A percentile compares a stretch with the other conserved stretches of the same genome.
phyloP scores from a whole-genome alignment of 2,797 vertebrate species.

The Trematomus bernacchii region DNA sequence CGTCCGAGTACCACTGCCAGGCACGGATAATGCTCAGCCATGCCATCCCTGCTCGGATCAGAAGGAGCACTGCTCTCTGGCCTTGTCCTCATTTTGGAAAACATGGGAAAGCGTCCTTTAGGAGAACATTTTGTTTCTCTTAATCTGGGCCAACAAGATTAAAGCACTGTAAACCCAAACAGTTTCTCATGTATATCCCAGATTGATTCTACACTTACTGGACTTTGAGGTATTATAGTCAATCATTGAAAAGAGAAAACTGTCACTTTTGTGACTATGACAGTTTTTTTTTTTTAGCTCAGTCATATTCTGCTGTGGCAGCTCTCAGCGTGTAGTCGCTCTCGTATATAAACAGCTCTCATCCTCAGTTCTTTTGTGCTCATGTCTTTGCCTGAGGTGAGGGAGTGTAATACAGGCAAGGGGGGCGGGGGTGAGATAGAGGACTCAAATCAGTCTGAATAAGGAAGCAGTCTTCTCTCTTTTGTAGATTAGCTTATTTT shows the following conservation, averaged over 20 bases:
- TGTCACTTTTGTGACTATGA: slow-evolving; percentile 34
- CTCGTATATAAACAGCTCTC: slow-evolving; percentile 66
- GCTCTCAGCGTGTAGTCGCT: slow-evolving; percentile 41
- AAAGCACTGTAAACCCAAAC: slow-evolving; percentile 13
- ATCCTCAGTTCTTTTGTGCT: slow-evolving; percentile 66
- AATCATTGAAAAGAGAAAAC: slow-evolving; percentile 44
- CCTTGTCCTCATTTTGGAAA: slow-evolving; percentile 55
- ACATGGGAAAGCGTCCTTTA: slow-evolving; percentile 36
- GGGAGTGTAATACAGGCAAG: slow-evolving; percentile 61
- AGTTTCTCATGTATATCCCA: slow-evolving; percentile 36
- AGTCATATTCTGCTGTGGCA: slow-evolving; percentile 61
- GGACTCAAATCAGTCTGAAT: slow-evolving; percentile 89
- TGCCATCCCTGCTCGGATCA: slow-evolving; percentile 52
- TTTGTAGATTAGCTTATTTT: slow-evolving; percentile 96
- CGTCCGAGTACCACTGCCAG: slow-evolving; percentile 65
- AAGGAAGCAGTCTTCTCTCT: slow-evolving; percentile 89
- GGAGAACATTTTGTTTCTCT: slow-evolving; percentile 23
- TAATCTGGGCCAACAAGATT: neutral
- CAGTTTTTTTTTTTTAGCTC: slow-evolving; percentile 52
- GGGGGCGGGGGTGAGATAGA: slow-evolving; percentile 79
- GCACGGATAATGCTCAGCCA: slow-evolving; percentile 49
- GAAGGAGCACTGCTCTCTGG: slow-evolving; percentile 52
- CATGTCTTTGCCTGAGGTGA: slow-evolving; percentile 61
- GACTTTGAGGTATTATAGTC: slow-evolving; percentile 32
- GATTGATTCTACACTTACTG: slow-evolving; percentile 27